These are phyloP conservation scores for Sciaenops ocellatus DNA, from an alignment of 2,797 vertebrate genomes.

Conservation along the genomic window DNA sequence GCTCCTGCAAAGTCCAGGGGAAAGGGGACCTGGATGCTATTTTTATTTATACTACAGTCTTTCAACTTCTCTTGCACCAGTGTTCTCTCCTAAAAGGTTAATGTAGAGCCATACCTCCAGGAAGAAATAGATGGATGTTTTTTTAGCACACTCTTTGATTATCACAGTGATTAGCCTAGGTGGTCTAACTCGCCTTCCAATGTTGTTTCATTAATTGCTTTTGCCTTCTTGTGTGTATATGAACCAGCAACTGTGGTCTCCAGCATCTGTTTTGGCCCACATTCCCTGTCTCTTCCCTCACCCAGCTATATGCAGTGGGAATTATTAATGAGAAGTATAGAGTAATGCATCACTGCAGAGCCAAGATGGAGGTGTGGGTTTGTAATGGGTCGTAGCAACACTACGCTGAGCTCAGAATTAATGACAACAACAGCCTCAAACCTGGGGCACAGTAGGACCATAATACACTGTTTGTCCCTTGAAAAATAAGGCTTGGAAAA, in stretches of 20 bases:
- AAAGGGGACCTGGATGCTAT: not conserved
- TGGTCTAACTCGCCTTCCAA: slow-evolving; percentile 17
- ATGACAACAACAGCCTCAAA: slow-evolving; percentile 67
- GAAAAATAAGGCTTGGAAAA: slow-evolving; percentile 52
- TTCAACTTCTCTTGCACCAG: not conserved
- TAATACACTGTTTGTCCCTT: slow-evolving; percentile 52
- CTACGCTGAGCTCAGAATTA: slow-evolving; percentile 62
- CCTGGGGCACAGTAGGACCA: slow-evolving; percentile 54
- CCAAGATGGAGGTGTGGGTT: slow-evolving; percentile 67
- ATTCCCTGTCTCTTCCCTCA: slow-evolving; percentile 24
- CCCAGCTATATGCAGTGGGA: slow-evolving; percentile 39
- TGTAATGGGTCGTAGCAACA: slow-evolving; percentile 65
- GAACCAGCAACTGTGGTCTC: slow-evolving; percentile 11
- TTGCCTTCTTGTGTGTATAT: slow-evolving; percentile 7
- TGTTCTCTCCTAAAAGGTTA: slow-evolving; percentile 10
- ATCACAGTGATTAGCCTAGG: slow-evolving; percentile 46
- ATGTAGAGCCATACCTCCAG: slow-evolving; percentile 3
- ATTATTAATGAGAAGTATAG: slow-evolving; percentile 75
- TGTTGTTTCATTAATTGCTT: slow-evolving; percentile 27
- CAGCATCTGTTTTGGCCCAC: slow-evolving; percentile 41
- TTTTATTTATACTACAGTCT: slow-evolving; percentile 7
- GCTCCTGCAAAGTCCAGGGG: not conserved
- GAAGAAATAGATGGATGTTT: slow-evolving; percentile 16
- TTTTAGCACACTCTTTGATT: slow-evolving; percentile 30
- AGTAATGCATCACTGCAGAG: slow-evolving; percentile 73